Evolutionary conservation across 2,888 invertebrate species (phyloP).

Genomic region (Ophraella communa): DNA sequence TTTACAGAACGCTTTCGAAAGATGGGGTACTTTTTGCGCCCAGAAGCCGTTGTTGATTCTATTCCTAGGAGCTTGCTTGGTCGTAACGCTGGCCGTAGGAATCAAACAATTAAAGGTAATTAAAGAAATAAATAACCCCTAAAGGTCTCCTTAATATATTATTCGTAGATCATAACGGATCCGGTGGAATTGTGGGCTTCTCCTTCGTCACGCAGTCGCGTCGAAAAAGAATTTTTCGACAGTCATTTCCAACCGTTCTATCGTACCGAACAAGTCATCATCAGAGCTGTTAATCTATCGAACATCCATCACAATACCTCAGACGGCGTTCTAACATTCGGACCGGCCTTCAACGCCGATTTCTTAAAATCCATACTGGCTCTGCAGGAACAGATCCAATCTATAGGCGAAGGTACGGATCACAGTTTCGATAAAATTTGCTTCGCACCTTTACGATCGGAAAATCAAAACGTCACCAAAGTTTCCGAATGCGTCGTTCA

Average conservation of each 20-base stretch:
- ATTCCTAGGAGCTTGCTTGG: conserved; percentile 71
- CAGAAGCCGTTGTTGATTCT: conserved; percentile 79
- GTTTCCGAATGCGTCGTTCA: conserved; percentile 83
- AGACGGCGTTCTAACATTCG: conserved; percentile 72
- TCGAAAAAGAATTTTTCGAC: conserved; percentile 91
- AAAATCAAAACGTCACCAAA: conserved; percentile 60
- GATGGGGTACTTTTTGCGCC: conserved; percentile 85
- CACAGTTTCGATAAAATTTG: conserved; percentile 82
- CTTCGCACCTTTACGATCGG: conserved; percentile 83
- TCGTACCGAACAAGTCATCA: conserved; percentile 85
- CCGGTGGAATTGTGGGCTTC: conserved; percentile 98
- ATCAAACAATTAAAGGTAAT: conserved; percentile 55
- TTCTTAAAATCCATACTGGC: conserved; percentile 77
- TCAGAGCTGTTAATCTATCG: conserved; percentile 73
- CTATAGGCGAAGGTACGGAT: conserved; percentile 61
- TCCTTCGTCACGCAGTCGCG: conserved; percentile 81
- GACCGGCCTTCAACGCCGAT: conserved; percentile 83
- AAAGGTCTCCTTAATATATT: neutral
- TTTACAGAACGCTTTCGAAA: conserved; percentile 77
- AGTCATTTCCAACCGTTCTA: conserved; percentile 93
- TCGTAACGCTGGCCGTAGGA: conserved; percentile 68
- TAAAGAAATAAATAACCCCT: neutral
- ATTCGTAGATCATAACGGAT: conserved; percentile 67
- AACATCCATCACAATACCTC: conserved; percentile 72
- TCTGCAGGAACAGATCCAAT: conserved; percentile 75